Conservation (phyloP, 2,888 invertebrate species). For the Phortica okadai region DNA sequence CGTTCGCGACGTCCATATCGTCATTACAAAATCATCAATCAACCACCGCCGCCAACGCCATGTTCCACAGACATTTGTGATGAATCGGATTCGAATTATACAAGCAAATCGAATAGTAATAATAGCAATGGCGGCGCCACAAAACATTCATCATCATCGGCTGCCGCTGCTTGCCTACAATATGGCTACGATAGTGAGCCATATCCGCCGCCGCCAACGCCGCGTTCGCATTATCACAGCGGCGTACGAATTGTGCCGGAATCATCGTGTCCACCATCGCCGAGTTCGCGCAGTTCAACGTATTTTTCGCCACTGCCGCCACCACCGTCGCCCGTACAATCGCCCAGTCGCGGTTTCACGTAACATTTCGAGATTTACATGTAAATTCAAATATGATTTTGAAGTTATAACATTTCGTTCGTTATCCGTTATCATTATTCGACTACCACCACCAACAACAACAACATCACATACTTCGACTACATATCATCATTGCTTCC, state of each 20-base stretch:
- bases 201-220: conserved; percentile 87
- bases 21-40: conserved; percentile 86
- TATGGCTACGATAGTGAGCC: conserved; percentile 83
- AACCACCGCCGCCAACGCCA: conserved; percentile 95
- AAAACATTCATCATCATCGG: conserved; percentile 74
- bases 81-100: conserved; percentile 88
- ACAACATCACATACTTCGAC: conserved; percentile 9
- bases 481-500: conserved; percentile 43
- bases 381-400: conserved; percentile 54
- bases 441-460: background rate
- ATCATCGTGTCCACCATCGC: conserved; percentile 82
- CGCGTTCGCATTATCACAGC: conserved; percentile 85
- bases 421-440: background rate
- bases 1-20: conserved; percentile 87
- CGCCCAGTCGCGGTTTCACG: conserved; percentile 78
- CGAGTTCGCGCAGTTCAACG: conserved; percentile 86
- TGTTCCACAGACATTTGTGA: conserved; percentile 96
- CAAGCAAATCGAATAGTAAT: conserved; percentile 78
- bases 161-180: conserved; percentile 75
- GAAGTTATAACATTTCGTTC: conserved; percentile 1
- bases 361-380: conserved; percentile 75
- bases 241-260: conserved; percentile 80
- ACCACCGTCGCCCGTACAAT: conserved; percentile 89
- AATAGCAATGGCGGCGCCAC: conserved; percentile 72
- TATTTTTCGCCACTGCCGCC: conserved; percentile 89